A percentile compares a stretch with the other conserved stretches of the same genome.
Conservation (phyloP, 2,888 invertebrate genomes). For the Drosophila formosana region DNA sequence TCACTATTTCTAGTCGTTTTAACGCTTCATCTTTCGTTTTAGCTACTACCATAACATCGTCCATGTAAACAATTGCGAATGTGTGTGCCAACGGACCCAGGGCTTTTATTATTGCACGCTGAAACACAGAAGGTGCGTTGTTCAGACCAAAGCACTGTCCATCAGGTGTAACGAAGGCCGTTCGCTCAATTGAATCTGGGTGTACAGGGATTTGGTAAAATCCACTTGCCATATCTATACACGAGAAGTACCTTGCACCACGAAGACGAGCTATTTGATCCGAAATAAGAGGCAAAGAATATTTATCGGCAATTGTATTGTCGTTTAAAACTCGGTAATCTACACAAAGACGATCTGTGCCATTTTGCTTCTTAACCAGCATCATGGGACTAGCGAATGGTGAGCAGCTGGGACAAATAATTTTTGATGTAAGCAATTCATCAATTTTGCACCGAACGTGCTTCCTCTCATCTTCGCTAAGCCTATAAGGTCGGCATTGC, state of each 20-base stretch:
- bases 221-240: constrained; percentile 12
- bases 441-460: constrained; percentile 8
- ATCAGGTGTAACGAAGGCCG: constrained; percentile 4
- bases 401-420: constrained; percentile 9
- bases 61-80: too few relatives aligned
- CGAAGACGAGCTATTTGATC: constrained; percentile 13
- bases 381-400: constrained; percentile 12
- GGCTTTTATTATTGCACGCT: too few relatives aligned
- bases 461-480: constrained; percentile 13
- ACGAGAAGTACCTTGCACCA: constrained; percentile 12
- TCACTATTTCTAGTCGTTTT: too few relatives aligned
- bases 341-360: constrained; percentile 9
- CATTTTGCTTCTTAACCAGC: constrained; percentile 17
- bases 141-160: too few relatives aligned
- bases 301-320: constrained; percentile 11
- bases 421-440: constrained; percentile 7
- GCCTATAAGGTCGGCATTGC: constrained; percentile 7
- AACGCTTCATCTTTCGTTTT: too few relatives aligned
- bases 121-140: too few relatives aligned
- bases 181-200: constrained; percentile 6
- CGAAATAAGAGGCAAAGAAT: constrained; percentile 8
- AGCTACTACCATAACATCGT: too few relatives aligned
- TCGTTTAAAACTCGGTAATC: constrained; percentile 5
- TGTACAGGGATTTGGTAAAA: constrained; percentile 14
- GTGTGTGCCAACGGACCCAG: too few relatives aligned